Percentiles rank a stretch among this genome's conserved stretches.
Conservation (phyloP, 2,113 vertebrate genomes). For the Chloebia gouldiae region DNA sequence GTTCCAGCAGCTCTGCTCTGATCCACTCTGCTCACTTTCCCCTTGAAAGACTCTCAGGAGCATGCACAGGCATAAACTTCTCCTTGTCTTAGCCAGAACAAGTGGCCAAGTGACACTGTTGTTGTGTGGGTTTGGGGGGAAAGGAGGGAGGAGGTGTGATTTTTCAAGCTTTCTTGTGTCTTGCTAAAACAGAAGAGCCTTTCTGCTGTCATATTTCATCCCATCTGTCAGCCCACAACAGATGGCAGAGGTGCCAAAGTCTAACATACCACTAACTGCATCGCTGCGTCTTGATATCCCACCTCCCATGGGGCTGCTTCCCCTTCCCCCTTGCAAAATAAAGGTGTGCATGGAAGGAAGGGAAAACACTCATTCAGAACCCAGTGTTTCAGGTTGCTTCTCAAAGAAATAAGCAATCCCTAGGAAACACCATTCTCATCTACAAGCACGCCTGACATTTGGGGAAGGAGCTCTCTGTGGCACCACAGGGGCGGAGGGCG, state of each 20-base stretch:
- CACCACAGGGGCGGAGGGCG: rapidly evolving
- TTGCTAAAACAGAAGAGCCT: conserved; percentile 73
- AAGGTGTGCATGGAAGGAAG: not conserved
- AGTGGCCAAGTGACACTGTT: conserved; percentile 72
- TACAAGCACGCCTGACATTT: not conserved
- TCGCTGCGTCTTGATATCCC: conserved; percentile 32
- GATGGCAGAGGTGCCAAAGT: conserved; percentile 75
- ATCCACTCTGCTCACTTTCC: conserved; percentile 47
- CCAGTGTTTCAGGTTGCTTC: not conserved
- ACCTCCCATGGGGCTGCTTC: conserved; percentile 25
- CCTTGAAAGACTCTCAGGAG: conserved; percentile 30
- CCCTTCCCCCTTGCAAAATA: conserved; percentile 19
- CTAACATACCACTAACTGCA: conserved; percentile 63
- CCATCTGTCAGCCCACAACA: conserved; percentile 77
- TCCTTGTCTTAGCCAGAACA: conserved; percentile 57
- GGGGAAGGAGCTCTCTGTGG: not conserved
- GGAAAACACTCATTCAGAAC: not conserved
- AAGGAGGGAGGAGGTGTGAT: conserved; percentile 70
- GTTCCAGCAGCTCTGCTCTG: conserved; percentile 11
- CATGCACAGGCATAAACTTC: conserved; percentile 33
- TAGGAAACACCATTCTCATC: not conserved
- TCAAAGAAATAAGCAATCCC: not conserved
- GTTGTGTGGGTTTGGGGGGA: conserved; percentile 65
- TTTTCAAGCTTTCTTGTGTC: conserved; percentile 73
- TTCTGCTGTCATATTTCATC: conserved; percentile 75